A percentile compares a stretch with the other conserved stretches of the same genome.
Evolutionary conservation across 37 sponge, comb jelly and placozoan genomes (phyloP).

Genomic region (Oscarella lobularis): DNA sequence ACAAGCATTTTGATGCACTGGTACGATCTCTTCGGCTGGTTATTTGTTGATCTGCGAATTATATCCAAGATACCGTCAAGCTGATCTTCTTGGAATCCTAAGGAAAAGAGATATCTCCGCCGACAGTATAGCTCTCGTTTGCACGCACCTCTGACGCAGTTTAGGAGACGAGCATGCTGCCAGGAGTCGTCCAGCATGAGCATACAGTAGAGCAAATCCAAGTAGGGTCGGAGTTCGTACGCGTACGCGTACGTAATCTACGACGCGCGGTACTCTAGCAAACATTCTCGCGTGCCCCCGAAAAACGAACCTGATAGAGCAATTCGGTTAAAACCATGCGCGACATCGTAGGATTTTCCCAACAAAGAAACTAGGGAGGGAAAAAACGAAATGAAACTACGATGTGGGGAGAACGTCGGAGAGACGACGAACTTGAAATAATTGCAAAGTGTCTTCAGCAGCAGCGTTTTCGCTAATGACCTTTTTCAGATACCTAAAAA

Average conservation of each 20-base stretch:
- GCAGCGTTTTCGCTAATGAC: slow-evolving; percentile 57
- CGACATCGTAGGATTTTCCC: not conserved
- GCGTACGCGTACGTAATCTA: slow-evolving; percentile 59
- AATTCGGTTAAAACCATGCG: not conserved
- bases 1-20: slow-evolving; percentile 70
- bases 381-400: not conserved
- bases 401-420: not conserved
- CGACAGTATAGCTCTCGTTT: too few species aligned
- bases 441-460: slow-evolving; percentile 49
- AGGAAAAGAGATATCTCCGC: not conserved
- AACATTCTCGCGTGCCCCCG: not conserved
- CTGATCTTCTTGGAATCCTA: slow-evolving; percentile 18
- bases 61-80: slow-evolving; percentile 55
- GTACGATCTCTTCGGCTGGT: slow-evolving; percentile 73
- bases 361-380: not conserved
- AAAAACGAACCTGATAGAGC: not conserved
- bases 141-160: too few species aligned
- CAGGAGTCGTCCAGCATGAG: slow-evolving; percentile 71
- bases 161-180: slow-evolving; percentile 39
- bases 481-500: slow-evolving; percentile 63
- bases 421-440: slow-evolving; percentile 34
- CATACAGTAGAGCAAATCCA: slow-evolving; percentile 58
- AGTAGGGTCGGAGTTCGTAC: slow-evolving; percentile 60
- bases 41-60: slow-evolving; percentile 47
- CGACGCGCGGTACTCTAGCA: not conserved